phyloP scores from a whole-genome alignment of 1,140 invertebrate genomes.

The Drosophila ananassae region DNA sequence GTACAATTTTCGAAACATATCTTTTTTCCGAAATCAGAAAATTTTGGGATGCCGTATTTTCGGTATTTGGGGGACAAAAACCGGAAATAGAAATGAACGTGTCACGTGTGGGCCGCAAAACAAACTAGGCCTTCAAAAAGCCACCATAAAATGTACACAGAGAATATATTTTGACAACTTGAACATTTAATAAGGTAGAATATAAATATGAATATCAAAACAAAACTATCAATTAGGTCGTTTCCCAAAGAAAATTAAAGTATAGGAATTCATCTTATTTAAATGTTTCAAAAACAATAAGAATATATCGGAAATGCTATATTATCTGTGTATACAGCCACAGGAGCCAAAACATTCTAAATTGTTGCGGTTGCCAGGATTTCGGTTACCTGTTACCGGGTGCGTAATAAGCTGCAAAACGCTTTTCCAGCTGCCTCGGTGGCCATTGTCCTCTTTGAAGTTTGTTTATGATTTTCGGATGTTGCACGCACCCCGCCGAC shows the following conservation, averaged over 20 bases:
- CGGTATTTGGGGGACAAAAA: constrained; percentile 14
- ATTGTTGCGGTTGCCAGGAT: constrained; percentile 64
- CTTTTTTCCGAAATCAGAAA: constrained; percentile 7
- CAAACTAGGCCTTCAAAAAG: neutral
- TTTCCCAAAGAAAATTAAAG: too few species aligned
- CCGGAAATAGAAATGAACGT: constrained; percentile 44
- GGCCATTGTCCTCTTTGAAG: constrained; percentile 74
- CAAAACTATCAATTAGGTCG: too few species aligned
- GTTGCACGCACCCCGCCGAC: constrained; percentile 40
- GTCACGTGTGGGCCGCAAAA: constrained; percentile 25
- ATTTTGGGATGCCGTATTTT: neutral
- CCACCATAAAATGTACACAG: neutral
- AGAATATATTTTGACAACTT: neutral
- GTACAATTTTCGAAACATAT: too few species aligned
- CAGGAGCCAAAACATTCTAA: constrained; percentile 23
- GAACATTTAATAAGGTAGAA: too few species aligned
- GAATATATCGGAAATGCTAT: too few species aligned
- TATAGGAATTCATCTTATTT: too few species aligned
- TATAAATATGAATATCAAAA: too few species aligned
- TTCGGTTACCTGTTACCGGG: constrained; percentile 33
- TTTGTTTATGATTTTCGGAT: constrained; percentile 84
- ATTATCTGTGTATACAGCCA: neutral
- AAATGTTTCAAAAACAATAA: too few species aligned
- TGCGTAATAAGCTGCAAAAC: constrained; percentile 70
- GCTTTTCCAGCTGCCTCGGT: constrained; percentile 16